phyloP scores from a whole-genome alignment of 2,888 invertebrate species.

The Tenthredo amoena region DNA sequence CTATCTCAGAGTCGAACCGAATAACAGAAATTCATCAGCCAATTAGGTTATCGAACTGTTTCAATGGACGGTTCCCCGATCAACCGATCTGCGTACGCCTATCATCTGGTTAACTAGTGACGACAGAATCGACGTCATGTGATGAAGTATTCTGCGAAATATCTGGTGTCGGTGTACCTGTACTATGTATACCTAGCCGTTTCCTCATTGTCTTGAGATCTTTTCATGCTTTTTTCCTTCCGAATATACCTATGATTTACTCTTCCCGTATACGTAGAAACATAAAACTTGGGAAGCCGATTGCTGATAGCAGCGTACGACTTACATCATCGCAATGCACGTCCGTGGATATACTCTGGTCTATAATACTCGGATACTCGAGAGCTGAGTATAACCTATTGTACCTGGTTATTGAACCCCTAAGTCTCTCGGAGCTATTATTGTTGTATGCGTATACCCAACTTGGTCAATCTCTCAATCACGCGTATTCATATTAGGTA shows the following conservation, averaged over 20 bases:
- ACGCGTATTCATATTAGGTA: neutral
- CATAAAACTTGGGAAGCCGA: neutral
- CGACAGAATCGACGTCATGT: neutral
- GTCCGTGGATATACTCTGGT: neutral
- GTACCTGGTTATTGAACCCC: slow-evolving; percentile 73
- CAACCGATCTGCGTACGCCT: neutral
- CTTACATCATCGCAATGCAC: neutral
- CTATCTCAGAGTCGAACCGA: slow-evolving; percentile 7
- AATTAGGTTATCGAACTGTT: neutral
- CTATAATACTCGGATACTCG: neutral
- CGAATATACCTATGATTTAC: neutral
- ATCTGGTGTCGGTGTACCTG: neutral
- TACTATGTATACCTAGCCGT: neutral
- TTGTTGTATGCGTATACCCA: neutral
- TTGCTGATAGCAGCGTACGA: neutral
- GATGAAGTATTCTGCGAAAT: neutral
- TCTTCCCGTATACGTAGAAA: too few relatives aligned
- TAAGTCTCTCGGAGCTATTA: slow-evolving; percentile 61
- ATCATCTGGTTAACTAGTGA: neutral
- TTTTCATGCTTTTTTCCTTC: neutral
- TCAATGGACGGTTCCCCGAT: neutral
- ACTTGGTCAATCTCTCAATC: slow-evolving; percentile 3
- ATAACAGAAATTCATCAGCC: neutral
- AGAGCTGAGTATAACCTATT: slow-evolving; percentile 63
- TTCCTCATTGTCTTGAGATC: neutral